A percentile compares a stretch with the other conserved stretches of the same genome.
Conservation (phyloP, 2,113 vertebrate species). For the Cettia cetti region DNA sequence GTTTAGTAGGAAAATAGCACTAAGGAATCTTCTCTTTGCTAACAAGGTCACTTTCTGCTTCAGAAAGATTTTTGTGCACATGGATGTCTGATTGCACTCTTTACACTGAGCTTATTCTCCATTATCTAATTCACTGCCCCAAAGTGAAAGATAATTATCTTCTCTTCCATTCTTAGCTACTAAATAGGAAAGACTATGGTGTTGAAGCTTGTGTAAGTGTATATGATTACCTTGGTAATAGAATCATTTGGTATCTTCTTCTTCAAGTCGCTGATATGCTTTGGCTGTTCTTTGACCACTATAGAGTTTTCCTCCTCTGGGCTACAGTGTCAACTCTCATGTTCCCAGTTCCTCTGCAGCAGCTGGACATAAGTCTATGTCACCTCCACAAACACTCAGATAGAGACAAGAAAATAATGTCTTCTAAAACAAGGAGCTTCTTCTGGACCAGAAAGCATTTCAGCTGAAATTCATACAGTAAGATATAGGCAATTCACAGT, state of each 20-base stretch:
- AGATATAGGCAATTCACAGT: background rate
- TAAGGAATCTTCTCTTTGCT: background rate
- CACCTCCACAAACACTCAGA: background rate
- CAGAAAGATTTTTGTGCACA: background rate
- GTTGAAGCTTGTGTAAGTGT: background rate
- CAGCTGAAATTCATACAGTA: background rate
- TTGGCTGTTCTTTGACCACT: background rate
- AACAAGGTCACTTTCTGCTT: background rate
- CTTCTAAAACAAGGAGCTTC: background rate
- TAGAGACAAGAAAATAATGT: background rate
- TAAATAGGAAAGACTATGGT: background rate
- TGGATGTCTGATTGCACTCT: background rate
- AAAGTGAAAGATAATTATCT: background rate
- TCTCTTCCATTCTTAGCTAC: background rate
- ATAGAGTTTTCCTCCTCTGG: background rate
- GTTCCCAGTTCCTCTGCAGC: background rate
- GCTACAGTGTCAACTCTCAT: background rate
- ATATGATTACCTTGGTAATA: background rate
- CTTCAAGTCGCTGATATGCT: background rate
- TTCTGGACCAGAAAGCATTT: background rate
- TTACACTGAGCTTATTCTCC: background rate
- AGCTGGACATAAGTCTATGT: background rate
- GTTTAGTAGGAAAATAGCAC: background rate
- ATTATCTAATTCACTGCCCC: background rate
- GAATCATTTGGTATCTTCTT: background rate